Percentiles rank a stretch among this genome's conserved stretches.
Evolutionary conservation across 2,113 vertebrate species (phyloP).

Genomic region (Pitta sordida): DNA sequence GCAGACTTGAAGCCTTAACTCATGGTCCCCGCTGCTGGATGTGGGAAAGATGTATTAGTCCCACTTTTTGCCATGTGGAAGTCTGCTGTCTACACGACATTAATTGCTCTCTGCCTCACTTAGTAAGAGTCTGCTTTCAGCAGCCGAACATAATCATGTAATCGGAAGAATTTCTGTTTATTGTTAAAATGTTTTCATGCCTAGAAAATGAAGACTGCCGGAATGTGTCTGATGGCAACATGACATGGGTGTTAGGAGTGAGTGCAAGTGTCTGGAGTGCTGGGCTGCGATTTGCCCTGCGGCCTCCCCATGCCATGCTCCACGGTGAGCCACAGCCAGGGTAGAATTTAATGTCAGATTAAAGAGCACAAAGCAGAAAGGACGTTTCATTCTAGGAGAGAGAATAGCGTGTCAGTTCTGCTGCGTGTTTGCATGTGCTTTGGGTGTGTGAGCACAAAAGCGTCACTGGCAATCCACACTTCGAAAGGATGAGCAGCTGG

Average conservation of each 20-base stretch:
- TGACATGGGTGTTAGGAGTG: neutral
- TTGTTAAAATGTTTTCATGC: conserved; percentile 40
- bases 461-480: fast-evolving
- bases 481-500: conserved; percentile 32
- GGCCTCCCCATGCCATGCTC: neutral
- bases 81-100: conserved; percentile 23
- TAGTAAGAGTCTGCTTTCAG: conserved; percentile 42
- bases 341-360: neutral
- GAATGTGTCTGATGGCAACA: conserved; percentile 8
- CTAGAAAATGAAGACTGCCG: conserved; percentile 30
- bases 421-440: neutral
- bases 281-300: neutral
- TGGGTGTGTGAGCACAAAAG: neutral
- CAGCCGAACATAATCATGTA: conserved; percentile 30
- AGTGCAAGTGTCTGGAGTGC: neutral
- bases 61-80: conserved; percentile 12
- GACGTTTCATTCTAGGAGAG: neutral
- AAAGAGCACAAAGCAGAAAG: neutral
- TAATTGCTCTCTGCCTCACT: conserved; percentile 37
- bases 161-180: conserved; percentile 44
- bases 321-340: neutral
- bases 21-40: conserved; percentile 13
- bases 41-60: neutral
- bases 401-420: neutral
- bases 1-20: conserved; percentile 17